Conservation (phyloP, 2,888 invertebrate genomes). For the Carcina quercana region DNA sequence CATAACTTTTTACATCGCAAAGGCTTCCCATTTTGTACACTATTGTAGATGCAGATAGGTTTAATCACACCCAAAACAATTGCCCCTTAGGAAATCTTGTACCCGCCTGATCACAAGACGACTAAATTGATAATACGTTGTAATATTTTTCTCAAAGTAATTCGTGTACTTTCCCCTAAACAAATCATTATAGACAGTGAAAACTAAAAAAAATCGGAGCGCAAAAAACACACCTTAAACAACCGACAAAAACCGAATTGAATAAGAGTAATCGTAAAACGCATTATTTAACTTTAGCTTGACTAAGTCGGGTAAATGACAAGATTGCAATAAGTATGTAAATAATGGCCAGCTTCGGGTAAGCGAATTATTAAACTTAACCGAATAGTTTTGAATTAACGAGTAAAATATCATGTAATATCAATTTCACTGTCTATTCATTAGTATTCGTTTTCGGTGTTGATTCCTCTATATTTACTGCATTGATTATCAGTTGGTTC, state of each 20-base stretch:
- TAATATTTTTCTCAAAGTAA: no score
- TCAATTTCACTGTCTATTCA: constrained; percentile 74
- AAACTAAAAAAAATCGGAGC: constrained; percentile 32
- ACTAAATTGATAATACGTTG: no score
- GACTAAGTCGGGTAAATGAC: constrained; percentile 43
- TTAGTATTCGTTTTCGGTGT: constrained; percentile 71
- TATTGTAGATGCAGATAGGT: no score
- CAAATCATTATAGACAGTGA: constrained; percentile 65
- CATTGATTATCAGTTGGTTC: constrained; percentile 46
- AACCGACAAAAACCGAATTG: constrained; percentile 13
- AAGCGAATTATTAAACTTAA: constrained; percentile 46
- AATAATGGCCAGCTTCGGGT: constrained; percentile 61
- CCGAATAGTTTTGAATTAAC: constrained; percentile 69
- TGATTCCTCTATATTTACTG: constrained; percentile 64
- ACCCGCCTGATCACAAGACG: no score
- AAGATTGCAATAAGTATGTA: constrained; percentile 70
- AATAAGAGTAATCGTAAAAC: constrained; percentile 18
- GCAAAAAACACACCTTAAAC: constrained; percentile 20
- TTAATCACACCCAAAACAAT: no score
- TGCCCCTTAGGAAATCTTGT: no score
- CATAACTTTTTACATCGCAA: no score
- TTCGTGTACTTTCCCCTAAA: constrained; percentile 1
- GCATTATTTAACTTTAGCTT: constrained; percentile 29
- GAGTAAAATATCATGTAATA: constrained; percentile 62
- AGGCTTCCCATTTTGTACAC: no score